phyloP scores from a whole-genome alignment of 2,113 vertebrate species.

The Solea senegalensis region DNA sequence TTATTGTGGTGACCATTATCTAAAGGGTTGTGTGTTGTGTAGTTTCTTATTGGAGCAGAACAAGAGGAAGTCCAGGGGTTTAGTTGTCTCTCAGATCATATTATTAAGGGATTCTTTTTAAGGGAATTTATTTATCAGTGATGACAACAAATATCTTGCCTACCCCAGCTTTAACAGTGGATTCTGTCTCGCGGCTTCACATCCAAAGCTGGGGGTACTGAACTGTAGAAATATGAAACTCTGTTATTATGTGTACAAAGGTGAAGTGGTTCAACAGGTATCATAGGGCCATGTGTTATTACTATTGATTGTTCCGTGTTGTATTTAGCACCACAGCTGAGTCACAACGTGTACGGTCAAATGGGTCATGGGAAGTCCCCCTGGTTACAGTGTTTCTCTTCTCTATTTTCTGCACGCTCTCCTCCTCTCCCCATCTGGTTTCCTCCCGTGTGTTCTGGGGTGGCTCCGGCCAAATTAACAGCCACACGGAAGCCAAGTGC shows the following conservation, averaged over 20 bases:
- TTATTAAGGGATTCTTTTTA: too few species aligned
- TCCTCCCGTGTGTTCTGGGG: not conserved
- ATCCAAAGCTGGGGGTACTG: not conserved
- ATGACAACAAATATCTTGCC: not conserved
- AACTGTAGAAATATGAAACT: not conserved
- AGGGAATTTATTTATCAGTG: too few species aligned
- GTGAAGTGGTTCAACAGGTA: conserved; percentile 7
- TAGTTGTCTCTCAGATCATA: too few species aligned
- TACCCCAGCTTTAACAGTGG: not conserved
- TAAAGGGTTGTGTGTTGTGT: too few species aligned
- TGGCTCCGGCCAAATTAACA: conserved; percentile 10
- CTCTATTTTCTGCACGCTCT: not conserved
- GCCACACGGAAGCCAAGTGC: conserved; percentile 7
- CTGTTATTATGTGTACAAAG: conserved; percentile 8
- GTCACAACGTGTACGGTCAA: conserved; percentile 9
- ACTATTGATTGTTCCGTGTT: conserved; percentile 5
- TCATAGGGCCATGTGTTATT: not conserved
- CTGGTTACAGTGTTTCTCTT: conserved; percentile 1
- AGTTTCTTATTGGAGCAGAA: too few species aligned
- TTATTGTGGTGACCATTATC: too few species aligned
- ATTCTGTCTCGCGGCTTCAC: not conserved
- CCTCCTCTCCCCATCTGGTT: not conserved
- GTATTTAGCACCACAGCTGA: conserved; percentile 11
- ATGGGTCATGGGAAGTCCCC: conserved; percentile 14
- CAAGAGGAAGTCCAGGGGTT: too few species aligned